Conservation (phyloP, 2,113 vertebrate species). For the rabbit (Oryctolagus cuniculus) region DNA sequence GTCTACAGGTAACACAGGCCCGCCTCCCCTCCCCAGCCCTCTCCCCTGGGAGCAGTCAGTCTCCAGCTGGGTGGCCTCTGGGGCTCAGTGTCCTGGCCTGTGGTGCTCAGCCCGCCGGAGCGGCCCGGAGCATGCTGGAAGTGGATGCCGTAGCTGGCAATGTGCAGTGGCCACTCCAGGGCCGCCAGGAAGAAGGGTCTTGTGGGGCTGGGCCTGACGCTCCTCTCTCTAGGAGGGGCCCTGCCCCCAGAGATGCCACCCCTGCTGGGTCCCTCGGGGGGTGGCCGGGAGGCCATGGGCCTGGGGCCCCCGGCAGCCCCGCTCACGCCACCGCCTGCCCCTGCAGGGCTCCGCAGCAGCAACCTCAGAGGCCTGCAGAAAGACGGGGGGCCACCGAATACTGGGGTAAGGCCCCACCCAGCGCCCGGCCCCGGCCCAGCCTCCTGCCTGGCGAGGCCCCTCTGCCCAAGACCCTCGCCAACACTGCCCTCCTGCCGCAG, state of each 20-base stretch:
- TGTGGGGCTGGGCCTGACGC: background rate
- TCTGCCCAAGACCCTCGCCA: background rate
- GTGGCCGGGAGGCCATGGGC: conserved; percentile 89
- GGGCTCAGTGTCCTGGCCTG: background rate
- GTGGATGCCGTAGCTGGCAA: background rate
- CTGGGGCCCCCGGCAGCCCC: conserved; percentile 85
- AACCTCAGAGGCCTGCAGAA: conserved; percentile 88
- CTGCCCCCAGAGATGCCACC: conserved; percentile 87
- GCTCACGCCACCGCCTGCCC: conserved; percentile 86
- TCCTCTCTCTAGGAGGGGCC: conserved; percentile 83
- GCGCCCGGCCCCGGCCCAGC: rapidly evolving
- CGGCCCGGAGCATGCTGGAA: background rate
- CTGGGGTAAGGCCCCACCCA: conserved; percentile 87
- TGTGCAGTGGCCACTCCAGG: background rate
- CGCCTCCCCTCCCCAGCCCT: background rate
- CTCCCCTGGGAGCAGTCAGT: background rate
- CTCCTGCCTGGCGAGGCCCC: rapidly evolving
- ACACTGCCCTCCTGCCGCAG: conserved; percentile 64
- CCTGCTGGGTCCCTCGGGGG: conserved; percentile 81
- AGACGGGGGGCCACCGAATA: conserved; percentile 83
- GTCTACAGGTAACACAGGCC: conserved; percentile 65
- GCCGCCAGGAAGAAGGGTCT: background rate
- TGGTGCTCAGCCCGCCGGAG: background rate
- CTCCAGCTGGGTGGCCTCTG: background rate
- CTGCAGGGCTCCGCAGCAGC: conserved; percentile 86